A percentile compares a stretch with the other conserved stretches of the same genome.
These are phyloP conservation scores for Augiades crinisus DNA, from an alignment of 2,888 invertebrate species.

Conservation along the genomic window DNA sequence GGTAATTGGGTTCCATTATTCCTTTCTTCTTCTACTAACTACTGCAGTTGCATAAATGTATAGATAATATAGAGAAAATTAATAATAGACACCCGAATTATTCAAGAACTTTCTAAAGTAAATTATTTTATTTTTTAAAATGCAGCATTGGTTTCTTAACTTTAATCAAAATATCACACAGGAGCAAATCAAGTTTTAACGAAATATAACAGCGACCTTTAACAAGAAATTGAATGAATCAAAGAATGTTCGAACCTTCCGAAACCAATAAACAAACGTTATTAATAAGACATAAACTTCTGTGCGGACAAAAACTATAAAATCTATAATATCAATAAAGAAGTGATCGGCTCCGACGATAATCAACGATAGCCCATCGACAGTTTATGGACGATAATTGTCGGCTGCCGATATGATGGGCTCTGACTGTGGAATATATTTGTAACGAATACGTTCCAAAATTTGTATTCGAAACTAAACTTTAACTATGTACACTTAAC, in stretches of 20 bases:
- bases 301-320: conserved; percentile 19
- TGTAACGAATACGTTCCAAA: not conserved
- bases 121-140: too few relatives aligned
- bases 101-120: too few relatives aligned
- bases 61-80: too few relatives aligned
- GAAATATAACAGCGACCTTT: conserved; percentile 3
- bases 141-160: too few relatives aligned
- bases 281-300: conserved; percentile 26
- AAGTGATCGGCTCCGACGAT: conserved; percentile 38
- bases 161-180: too few relatives aligned
- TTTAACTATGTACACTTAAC: too few relatives aligned
- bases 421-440: not conserved
- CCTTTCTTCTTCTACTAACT: too few relatives aligned
- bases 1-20: too few relatives aligned
- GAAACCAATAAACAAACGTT: conserved; percentile 21
- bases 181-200: too few relatives aligned
- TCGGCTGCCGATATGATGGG: conserved; percentile 51
- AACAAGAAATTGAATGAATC: not conserved
- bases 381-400: conserved; percentile 74
- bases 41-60: too few relatives aligned
- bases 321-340: conserved; percentile 25
- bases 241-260: conserved; percentile 2
- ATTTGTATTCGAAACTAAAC: too few relatives aligned
- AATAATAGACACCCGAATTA: too few relatives aligned
- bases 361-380: conserved; percentile 47